Conservation (phyloP, 2,888 invertebrate species). For the Hemistola chrysoprasaria region DNA sequence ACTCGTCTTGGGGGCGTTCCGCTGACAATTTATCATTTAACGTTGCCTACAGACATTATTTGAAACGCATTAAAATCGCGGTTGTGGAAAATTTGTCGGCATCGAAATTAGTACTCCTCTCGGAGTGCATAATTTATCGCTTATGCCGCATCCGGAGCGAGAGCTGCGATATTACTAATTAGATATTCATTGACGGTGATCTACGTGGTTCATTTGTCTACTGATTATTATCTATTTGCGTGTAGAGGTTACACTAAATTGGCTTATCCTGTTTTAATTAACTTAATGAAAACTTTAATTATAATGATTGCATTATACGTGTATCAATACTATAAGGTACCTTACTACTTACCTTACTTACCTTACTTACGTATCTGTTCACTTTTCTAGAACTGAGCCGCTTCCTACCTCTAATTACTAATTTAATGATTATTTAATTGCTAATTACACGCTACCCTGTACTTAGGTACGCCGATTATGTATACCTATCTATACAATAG, state of each 20-base stretch:
- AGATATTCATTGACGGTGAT: conserved; percentile 56
- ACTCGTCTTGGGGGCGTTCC: conserved; percentile 74
- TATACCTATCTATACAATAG: too few relatives aligned
- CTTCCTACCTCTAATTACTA: too few relatives aligned
- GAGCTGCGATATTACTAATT: conserved; percentile 67
- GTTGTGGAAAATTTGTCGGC: conserved; percentile 80
- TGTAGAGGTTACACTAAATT: conserved; percentile 2
- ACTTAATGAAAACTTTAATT: conserved; percentile 5
- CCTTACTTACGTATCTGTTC: too few relatives aligned
- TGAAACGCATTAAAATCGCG: conserved; percentile 81
- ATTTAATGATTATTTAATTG: too few relatives aligned
- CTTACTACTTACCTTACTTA: too few relatives aligned
- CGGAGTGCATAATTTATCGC: conserved; percentile 77
- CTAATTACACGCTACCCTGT: too few relatives aligned
- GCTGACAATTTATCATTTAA: conserved; percentile 80
- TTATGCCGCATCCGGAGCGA: conserved; percentile 65
- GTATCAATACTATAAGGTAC: too few relatives aligned
- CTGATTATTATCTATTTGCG: conserved; percentile 23
- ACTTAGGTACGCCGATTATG: too few relatives aligned
- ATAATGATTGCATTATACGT: too few relatives aligned
- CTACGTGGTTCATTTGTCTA: conserved; percentile 54
- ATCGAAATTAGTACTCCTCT: conserved; percentile 78
- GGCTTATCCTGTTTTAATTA: neutral
- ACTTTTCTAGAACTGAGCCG: too few relatives aligned
- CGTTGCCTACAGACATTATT: conserved; percentile 81